These are phyloP conservation scores for Stenurella melanura DNA, from an alignment of 2,888 invertebrate species.

Conservation along the genomic window DNA sequence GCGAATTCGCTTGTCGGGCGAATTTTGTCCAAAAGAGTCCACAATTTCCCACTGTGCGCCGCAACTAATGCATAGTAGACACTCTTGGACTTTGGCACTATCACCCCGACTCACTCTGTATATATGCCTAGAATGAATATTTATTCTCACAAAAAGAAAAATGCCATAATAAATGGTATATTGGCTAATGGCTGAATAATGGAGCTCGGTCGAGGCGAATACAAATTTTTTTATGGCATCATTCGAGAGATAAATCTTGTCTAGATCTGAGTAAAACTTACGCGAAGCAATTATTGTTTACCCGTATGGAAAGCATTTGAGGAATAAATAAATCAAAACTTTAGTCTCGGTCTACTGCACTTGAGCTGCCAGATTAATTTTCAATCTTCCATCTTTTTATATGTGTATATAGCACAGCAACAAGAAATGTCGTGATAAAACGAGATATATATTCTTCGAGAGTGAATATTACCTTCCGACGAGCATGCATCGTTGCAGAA, in stretches of 20 bases:
- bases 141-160: background rate
- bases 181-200: constrained; percentile 30
- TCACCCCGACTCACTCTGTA: no score
- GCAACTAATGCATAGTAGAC: no score
- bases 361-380: constrained; percentile 37
- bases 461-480: constrained; percentile 15
- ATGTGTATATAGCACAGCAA: constrained; percentile 17
- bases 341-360: constrained; percentile 28
- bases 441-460: constrained; percentile 15
- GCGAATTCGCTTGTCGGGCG: no score
- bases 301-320: constrained; percentile 30
- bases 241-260: constrained; percentile 19
- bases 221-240: constrained; percentile 12
- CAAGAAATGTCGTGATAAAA: constrained; percentile 21
- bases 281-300: constrained; percentile 37
- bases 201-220: background rate
- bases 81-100: no score
- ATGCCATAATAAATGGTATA: background rate
- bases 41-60: no score
- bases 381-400: constrained; percentile 34
- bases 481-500: constrained; percentile 12
- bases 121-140: no score
- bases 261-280: constrained; percentile 22
- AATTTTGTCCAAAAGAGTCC: no score
- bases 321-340: constrained; percentile 39